A percentile compares a stretch with the other conserved stretches of the same genome.
Evolutionary conservation across 2,797 vertebrate species (phyloP).

Genomic region (Catamblyrhynchus diadema): DNA sequence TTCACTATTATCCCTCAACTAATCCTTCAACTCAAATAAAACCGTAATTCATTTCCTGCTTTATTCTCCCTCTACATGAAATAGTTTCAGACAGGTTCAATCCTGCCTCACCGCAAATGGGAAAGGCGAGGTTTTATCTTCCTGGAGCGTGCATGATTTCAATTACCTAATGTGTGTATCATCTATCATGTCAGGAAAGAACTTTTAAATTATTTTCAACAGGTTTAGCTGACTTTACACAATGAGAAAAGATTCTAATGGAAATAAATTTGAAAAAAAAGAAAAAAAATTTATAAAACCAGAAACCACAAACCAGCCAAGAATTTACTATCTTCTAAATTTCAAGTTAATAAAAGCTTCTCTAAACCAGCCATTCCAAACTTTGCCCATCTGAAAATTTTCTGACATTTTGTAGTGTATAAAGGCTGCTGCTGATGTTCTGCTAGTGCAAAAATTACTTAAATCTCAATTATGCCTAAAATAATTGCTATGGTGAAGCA

Average conservation of each 20-base stretch:
- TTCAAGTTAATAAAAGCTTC: background rate
- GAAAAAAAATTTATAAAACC: too few relatives aligned
- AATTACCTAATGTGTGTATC: constrained; percentile 8
- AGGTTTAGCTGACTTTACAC: background rate
- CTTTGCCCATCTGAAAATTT: background rate
- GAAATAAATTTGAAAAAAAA: background rate
- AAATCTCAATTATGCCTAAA: background rate
- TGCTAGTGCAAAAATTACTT: background rate
- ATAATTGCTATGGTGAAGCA: background rate
- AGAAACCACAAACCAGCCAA: background rate
- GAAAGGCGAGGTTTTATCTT: background rate
- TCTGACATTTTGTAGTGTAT: background rate
- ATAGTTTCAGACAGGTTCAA: constrained; percentile 51
- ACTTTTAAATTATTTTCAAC: background rate
- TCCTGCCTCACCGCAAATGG: constrained; percentile 9
- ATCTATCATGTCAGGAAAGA: background rate
- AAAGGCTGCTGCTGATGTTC: background rate
- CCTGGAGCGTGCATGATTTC: background rate
- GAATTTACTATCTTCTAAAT: background rate
- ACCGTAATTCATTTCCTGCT: constrained; percentile 35
- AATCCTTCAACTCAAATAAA: constrained; percentile 59
- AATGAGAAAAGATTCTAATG: background rate
- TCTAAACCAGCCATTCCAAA: background rate
- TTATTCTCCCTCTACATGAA: background rate
- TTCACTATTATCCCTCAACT: constrained; percentile 18